Conservation (phyloP, 2,888 invertebrate genomes). For the Dynastes grantii region DNA sequence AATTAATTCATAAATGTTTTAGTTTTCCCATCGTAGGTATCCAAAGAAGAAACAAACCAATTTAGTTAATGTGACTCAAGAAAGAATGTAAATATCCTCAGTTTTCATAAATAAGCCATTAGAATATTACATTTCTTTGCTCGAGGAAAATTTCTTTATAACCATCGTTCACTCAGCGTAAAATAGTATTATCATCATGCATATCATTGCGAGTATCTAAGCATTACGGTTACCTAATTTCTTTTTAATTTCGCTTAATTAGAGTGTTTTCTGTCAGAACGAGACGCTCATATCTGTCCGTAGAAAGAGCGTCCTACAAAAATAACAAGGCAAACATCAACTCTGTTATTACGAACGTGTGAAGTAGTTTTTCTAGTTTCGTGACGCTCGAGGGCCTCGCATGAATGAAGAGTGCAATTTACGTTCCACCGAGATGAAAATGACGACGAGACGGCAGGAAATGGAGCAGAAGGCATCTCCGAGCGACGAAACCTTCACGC, state of each 20-base stretch:
- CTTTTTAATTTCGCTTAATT: slow-evolving; percentile 19
- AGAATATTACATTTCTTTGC: too few species aligned
- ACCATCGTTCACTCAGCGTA: too few species aligned
- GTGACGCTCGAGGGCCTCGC: slow-evolving; percentile 18
- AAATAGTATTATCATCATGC: too few species aligned
- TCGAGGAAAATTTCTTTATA: too few species aligned
- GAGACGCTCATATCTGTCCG: not conserved
- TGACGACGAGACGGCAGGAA: slow-evolving; percentile 13
- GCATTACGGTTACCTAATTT: slow-evolving; percentile 8
- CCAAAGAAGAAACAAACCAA: too few species aligned
- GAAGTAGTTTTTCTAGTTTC: slow-evolving; percentile 27
- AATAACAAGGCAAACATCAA: slow-evolving; percentile 8
- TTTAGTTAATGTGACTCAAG: too few species aligned
- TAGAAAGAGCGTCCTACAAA: not conserved
- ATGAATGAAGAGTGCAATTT: slow-evolving; percentile 18
- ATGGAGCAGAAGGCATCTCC: slow-evolving; percentile 25
- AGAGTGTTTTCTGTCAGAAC: not conserved
- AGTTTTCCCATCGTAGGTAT: too few species aligned
- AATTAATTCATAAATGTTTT: too few species aligned
- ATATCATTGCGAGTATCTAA: too few species aligned
- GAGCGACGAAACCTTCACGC: slow-evolving; percentile 15
- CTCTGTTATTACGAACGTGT: slow-evolving; percentile 20
- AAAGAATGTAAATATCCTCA: too few species aligned
- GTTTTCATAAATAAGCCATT: too few species aligned
- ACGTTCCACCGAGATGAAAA: slow-evolving; percentile 20